Evolutionary conservation across 2,797 vertebrate genomes (phyloP).

Genomic region (Pogoniulus pusillus): DNA sequence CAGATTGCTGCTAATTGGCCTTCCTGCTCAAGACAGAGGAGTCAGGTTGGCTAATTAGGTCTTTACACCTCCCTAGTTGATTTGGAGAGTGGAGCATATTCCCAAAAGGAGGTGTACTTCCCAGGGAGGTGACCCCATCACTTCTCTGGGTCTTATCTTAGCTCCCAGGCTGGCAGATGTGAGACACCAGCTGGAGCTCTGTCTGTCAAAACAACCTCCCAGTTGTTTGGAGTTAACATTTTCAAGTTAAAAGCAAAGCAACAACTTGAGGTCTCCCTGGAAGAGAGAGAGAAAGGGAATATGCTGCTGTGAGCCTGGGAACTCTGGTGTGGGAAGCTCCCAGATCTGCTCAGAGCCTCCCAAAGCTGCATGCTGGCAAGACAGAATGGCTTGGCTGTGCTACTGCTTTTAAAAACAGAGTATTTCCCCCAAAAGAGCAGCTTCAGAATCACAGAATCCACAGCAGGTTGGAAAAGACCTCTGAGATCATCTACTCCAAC

Average conservation of each 20-base stretch:
- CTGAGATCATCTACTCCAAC: too few relatives aligned
- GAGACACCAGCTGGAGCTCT: rapidly evolving
- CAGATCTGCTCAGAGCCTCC: neutral
- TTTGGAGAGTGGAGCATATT: neutral
- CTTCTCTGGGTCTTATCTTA: neutral
- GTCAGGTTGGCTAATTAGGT: constrained; percentile 2
- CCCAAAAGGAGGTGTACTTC: neutral
- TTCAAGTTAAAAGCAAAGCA: neutral
- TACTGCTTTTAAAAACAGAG: neutral
- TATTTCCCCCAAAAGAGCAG: too few relatives aligned
- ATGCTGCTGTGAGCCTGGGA: neutral
- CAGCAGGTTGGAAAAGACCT: too few relatives aligned
- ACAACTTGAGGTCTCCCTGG: neutral
- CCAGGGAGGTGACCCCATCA: neutral
- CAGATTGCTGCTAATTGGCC: neutral
- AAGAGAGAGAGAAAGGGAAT: neutral
- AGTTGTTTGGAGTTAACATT: rapidly evolving
- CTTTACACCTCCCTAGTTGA: neutral
- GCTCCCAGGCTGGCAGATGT: neutral
- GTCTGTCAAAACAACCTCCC: neutral
- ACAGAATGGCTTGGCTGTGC: neutral
- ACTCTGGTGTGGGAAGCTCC: rapidly evolving
- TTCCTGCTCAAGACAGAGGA: neutral
- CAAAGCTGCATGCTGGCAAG: neutral
- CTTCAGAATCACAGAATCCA: too few relatives aligned